Base-by-base conservation (phyloP, 2,888 invertebrate species). In the Sceliomorpha sp. region DNA sequence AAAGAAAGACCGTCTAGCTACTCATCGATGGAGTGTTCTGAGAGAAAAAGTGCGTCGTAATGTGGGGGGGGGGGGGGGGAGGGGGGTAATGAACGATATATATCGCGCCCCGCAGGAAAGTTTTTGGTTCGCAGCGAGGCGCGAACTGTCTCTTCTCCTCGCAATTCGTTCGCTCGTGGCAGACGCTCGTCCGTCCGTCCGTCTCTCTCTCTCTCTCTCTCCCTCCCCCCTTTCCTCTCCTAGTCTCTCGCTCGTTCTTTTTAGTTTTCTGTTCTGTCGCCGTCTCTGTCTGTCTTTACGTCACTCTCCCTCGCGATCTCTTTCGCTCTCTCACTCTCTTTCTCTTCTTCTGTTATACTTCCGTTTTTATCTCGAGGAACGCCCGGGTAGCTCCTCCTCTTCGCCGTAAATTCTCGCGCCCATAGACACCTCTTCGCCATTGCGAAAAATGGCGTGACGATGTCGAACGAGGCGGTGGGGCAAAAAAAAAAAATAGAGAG, bases 81-180 rank as follows among this genome's bases (percentile, higher is more conserved):
- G 63, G n/a, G n/a, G n/a, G n/a, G n/a, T n/a, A n/a, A n/a, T n/a
- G n/a, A n/a, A n/a, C 75, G 77, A 83, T 81, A 80, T 81, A 81
- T 80, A 78, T 77, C 72, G 70, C 55, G 51, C 58, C 37, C 27
- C 59, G 39, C 44, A 32, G 44, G 72, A 56, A 68, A n/a, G n/a
- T n/a, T 78, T 82, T 81, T 79, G 79, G 72, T 68, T 40, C 39
- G 68, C 66, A 53, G 20, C 51, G 58, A 66, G 66, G 79, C 70
- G 77, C 76, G 66, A 79, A 79, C 32, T 75, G 70, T 58, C 56
- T 51, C 56, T 15, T 44, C 27, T 60, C 64, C 37, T 70, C 69
- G 66, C 44, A 27, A 42, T 58, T 53, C 60, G 37, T 50, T 55
- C 56, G 26, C 26, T n/a, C n/a, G n/a, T n/a, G n/a, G n/a, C n/a